Evolutionary conservation across 2,113 vertebrate genomes (phyloP).

Genomic region (Progne subis): DNA sequence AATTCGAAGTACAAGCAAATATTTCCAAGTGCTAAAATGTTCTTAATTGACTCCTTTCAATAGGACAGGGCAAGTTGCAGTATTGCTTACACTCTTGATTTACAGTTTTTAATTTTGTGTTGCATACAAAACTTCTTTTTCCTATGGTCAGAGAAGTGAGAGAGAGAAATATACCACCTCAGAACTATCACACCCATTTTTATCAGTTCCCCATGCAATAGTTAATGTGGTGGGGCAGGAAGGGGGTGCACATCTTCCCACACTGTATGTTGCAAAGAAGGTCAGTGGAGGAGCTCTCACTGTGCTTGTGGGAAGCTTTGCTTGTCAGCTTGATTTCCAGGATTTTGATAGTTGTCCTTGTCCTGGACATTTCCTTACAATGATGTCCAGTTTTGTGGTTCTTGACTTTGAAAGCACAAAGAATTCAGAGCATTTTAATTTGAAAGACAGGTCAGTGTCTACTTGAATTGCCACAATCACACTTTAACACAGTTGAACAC

Average conservation of each 20-base stretch:
- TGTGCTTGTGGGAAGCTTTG: not conserved
- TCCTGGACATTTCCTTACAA: not conserved
- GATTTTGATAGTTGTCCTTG: not conserved
- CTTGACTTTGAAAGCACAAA: not conserved
- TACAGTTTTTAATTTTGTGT: not conserved
- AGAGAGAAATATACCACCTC: not conserved
- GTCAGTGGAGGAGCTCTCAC: not conserved
- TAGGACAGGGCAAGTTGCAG: not conserved
- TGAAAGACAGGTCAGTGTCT: not conserved
- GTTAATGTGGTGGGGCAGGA: not conserved
- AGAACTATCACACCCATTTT: not conserved
- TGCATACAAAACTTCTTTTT: not conserved
- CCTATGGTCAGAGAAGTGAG: not conserved
- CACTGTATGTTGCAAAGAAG: not conserved
- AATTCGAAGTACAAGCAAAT: not conserved
- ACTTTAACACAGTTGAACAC: not conserved
- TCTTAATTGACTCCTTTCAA: not conserved
- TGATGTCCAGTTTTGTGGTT: not conserved
- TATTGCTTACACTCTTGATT: not conserved
- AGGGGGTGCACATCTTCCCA: not conserved
- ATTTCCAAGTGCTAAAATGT: not conserved
- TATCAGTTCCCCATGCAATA: not conserved
- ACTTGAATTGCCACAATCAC: not conserved
- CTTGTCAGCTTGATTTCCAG: not conserved
- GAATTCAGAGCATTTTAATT: not conserved